A percentile compares a stretch with the other conserved stretches of the same genome.
phyloP scores from a whole-genome alignment of 1,140 invertebrate genomes.

The Streblospio benedicti region DNA sequence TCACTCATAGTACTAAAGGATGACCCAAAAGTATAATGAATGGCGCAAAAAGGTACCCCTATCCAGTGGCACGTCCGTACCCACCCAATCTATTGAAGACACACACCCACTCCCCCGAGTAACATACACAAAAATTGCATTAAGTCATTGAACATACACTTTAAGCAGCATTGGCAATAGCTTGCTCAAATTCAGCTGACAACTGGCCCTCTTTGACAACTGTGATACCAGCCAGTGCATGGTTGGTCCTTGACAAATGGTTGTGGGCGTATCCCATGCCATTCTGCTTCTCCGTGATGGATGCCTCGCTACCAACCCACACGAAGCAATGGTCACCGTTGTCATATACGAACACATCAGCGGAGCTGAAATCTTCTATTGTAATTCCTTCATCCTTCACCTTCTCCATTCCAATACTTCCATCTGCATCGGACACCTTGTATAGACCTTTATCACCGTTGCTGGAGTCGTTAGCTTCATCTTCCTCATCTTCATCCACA shows the following conservation, averaged over 20 bases:
- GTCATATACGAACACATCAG: conserved; percentile 17
- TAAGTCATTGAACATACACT: too few relatives aligned
- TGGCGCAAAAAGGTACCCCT: too few relatives aligned
- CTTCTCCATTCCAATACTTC: background rate
- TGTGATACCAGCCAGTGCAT: background rate
- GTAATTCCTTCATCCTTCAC: background rate
- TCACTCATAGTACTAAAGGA: too few relatives aligned
- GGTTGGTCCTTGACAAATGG: conserved; percentile 6
- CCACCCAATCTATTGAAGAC: too few relatives aligned
- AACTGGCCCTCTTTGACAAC: conserved; percentile 7
- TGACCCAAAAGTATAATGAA: too few relatives aligned
- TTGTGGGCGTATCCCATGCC: conserved; percentile 17
- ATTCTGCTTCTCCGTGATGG: conserved; percentile 16
- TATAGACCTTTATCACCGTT: too few relatives aligned
- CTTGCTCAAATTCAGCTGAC: conserved; percentile 1
- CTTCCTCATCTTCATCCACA: conserved; percentile 1
- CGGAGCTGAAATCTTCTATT: background rate
- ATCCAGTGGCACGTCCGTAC: too few relatives aligned
- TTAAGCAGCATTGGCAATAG: background rate
- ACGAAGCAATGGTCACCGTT: conserved; percentile 15
- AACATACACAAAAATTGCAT: too few relatives aligned
- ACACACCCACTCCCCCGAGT: too few relatives aligned
- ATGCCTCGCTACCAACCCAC: conserved; percentile 13
- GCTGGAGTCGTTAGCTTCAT: too few relatives aligned
- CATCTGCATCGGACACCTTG: conserved; percentile 15